Evolutionary conservation across 2,113 vertebrate species (phyloP).

Genomic region (Ictidomys tridecemlineatus): DNA sequence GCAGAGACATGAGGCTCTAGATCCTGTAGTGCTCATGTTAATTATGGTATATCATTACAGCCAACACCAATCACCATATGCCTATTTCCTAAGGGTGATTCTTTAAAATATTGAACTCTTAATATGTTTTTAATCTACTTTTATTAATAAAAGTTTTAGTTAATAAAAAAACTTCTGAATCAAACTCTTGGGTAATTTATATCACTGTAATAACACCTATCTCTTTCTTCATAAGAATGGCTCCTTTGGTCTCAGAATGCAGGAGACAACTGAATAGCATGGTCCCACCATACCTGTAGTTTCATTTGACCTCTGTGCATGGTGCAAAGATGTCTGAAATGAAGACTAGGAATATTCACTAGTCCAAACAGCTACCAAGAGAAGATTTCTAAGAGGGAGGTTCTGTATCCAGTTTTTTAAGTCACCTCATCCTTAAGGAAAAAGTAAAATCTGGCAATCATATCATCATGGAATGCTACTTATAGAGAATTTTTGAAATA

Average conservation of each 20-base stretch:
- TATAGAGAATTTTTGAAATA: background rate
- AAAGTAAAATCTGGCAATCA: background rate
- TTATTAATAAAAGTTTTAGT: constrained; percentile 84
- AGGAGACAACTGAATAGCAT: background rate
- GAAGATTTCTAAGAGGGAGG: background rate
- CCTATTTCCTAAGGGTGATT: constrained; percentile 75
- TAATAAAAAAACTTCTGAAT: constrained; percentile 79
- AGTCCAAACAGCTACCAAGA: background rate
- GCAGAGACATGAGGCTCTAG: background rate
- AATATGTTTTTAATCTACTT: constrained; percentile 82
- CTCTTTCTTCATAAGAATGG: constrained; percentile 11
- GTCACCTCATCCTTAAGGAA: background rate
- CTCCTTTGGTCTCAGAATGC: background rate
- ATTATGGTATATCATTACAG: constrained; percentile 59
- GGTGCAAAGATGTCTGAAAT: background rate
- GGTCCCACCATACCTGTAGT: background rate
- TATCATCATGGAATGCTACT: background rate
- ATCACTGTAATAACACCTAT: background rate
- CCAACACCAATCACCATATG: constrained; percentile 13
- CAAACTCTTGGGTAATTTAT: constrained; percentile 69
- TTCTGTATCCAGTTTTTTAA: background rate
- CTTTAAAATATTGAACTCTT: constrained; percentile 82
- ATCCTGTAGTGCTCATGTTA: constrained; percentile 22
- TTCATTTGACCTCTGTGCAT: background rate
- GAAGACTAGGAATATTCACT: background rate